phyloP scores from a whole-genome alignment of 2,888 invertebrate genomes.

The Macrosiphum euphorbiae region DNA sequence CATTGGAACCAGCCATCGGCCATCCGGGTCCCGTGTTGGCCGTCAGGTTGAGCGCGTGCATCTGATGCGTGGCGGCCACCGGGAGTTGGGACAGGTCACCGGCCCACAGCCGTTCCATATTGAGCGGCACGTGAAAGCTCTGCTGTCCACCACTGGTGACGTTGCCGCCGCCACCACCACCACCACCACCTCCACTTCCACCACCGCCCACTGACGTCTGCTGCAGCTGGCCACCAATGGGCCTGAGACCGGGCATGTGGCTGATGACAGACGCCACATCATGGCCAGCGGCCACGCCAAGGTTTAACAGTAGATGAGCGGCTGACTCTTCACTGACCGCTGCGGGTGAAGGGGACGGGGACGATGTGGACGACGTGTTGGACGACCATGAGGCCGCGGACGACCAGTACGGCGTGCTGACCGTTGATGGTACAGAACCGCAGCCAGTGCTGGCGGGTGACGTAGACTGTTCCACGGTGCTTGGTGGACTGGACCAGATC shows the following conservation, averaged over 20 bases:
- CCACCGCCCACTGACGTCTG: conserved; percentile 67
- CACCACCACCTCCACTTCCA: conserved; percentile 71
- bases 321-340: conserved; percentile 73
- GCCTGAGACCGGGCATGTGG: conserved; percentile 68
- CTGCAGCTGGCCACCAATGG: conserved; percentile 67
- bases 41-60: conserved; percentile 81
- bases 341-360: conserved; percentile 72
- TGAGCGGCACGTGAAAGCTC: conserved; percentile 77
- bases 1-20: conserved; percentile 69
- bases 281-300: conserved; percentile 68
- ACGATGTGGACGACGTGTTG: conserved; percentile 71
- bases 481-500: conserved; percentile 78
- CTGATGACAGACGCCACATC: conserved; percentile 52
- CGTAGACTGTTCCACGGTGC: conserved; percentile 72
- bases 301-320: conserved; percentile 72
- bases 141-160: conserved; percentile 74
- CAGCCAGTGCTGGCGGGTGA: conserved; percentile 73
- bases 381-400: conserved; percentile 74
- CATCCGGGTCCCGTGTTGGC: conserved; percentile 68
- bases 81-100: conserved; percentile 88
- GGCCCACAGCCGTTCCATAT: conserved; percentile 93
- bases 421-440: conserved; percentile 69
- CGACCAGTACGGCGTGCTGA: conserved; percentile 57
- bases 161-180: conserved; percentile 70
- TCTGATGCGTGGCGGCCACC: conserved; percentile 78